Evolutionary conservation across 2,113 vertebrate species (phyloP), one percentile per base, ranked within the genome.

Genomic region (Pedionomus torquatus): DNA sequence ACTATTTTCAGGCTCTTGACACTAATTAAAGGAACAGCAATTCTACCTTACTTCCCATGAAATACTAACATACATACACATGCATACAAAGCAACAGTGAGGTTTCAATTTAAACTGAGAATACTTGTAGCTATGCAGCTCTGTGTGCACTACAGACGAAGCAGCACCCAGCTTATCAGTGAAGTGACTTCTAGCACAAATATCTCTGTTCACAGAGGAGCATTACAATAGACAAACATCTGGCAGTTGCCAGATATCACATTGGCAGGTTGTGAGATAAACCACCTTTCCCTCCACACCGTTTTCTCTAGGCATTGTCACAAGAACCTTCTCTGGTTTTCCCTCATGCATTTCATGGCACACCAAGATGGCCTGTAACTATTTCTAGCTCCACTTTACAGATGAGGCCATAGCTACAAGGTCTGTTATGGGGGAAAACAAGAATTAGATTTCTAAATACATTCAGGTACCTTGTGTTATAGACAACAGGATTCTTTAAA

Each of bases 11-110:
- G 26, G 49, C 46, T 96, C 65, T 55, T 85, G 48, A 66, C 69
- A 72, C 18, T 91, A 97, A 69, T 76, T 87, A 95, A 95, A 96
- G 60, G 64, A 89, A 96, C 54, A 78, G 60, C n/a, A 89, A 61
- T 63, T 89, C 44, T 65, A 65, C 37, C 86, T 89, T 75, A 78
- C 37, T 86, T 94, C 60, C 39, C n/a, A 57, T 58, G 14, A 94
- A 88, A 86, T 72, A 81, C 28, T 87, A 87, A 51, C 41, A 51
- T 17, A 76, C 21, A 48, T 20, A 65, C 33, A 82, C 9, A 54
- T 4, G 24, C 30, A 61, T 7, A 79, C 44, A 69, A 86, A 82
- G 35, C 24, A 83, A 70, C 25, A 58, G n/a, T 18, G 35, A 74
- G 11, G 13, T 65, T 70, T 91, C 88, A 80, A 7, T 33, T 88